Evolutionary conservation across 2,888 invertebrate species (phyloP).

Genomic region (Helleia helle): DNA sequence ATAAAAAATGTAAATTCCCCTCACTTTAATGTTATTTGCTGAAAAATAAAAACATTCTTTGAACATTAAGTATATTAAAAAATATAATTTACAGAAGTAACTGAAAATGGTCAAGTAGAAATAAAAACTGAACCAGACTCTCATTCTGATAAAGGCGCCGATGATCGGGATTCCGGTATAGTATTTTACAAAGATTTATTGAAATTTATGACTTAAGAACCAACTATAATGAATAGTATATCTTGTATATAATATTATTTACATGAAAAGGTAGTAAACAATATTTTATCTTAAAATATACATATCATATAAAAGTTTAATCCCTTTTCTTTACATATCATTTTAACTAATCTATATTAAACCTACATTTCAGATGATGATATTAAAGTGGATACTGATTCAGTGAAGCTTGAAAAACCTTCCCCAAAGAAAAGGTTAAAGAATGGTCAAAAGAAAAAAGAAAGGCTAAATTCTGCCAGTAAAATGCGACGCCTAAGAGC

Average conservation of each 20-base stretch:
- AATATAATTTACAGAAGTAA: slow-evolving; percentile 2
- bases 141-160: slow-evolving; percentile 12
- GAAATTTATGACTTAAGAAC: no score
- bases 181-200: no score
- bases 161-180: slow-evolving; percentile 11
- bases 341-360: no score
- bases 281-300: no score
- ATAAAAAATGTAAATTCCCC: background rate
- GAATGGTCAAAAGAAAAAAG: slow-evolving; percentile 9
- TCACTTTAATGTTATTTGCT: no score
- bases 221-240: no score
- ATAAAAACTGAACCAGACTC: slow-evolving; percentile 20
- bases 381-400: background rate
- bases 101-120: background rate
- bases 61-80: no score
- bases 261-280: no score
- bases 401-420: background rate
- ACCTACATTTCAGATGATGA: slow-evolving; percentile 13
- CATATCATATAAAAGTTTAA: no score
- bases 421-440: slow-evolving; percentile 7
- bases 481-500: slow-evolving; percentile 5
- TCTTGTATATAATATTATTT: no score
- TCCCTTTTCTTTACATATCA: no score
- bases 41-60: no score
- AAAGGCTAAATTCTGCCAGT: slow-evolving; percentile 6